A percentile compares a stretch with the other conserved stretches of the same genome.
These are phyloP conservation scores for Gari tellinella DNA, from an alignment of 2,888 invertebrate species.

Conservation along the genomic window DNA sequence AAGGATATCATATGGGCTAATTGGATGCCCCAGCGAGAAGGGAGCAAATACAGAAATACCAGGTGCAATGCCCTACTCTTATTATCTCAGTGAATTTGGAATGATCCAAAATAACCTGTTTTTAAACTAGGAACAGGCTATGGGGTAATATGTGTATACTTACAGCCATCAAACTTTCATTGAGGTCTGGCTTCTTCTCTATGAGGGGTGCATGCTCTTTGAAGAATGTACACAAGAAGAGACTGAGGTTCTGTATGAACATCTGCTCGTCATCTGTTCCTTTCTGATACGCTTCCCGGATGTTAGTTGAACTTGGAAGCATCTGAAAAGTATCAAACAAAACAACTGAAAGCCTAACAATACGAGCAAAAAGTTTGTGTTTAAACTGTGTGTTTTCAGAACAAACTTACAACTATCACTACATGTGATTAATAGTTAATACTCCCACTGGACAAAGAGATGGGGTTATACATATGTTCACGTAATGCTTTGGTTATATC, in stretches of 20 bases:
- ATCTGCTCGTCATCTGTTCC: slow-evolving; percentile 99
- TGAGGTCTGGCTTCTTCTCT: slow-evolving; percentile 88
- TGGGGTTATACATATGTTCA: too few relatives aligned
- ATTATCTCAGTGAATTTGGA: too few relatives aligned
- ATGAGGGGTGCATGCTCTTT: slow-evolving; percentile 93
- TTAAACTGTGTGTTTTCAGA: not conserved
- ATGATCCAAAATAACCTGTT: too few relatives aligned
- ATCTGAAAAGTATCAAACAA: slow-evolving; percentile 88
- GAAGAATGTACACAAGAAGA: slow-evolving; percentile 98
- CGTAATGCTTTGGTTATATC: too few relatives aligned
- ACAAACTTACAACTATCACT: not conserved
- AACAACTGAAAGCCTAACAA: too few relatives aligned
- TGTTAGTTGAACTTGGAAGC: slow-evolving; percentile 95
- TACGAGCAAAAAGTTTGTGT: not conserved
- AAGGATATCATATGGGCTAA: too few relatives aligned
- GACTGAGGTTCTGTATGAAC: slow-evolving; percentile 98
- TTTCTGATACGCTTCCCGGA: slow-evolving; percentile 96
- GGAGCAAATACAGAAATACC: too few relatives aligned
- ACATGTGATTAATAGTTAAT: too few relatives aligned
- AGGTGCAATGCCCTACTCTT: too few relatives aligned
- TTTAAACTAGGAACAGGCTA: too few relatives aligned
- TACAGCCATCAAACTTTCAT: slow-evolving; percentile 89
- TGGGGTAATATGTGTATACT: slow-evolving; percentile 28
- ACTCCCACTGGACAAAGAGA: too few relatives aligned
- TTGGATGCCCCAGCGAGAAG: too few relatives aligned